Evolutionary conservation across 2,113 vertebrate species (phyloP).

Genomic region (Mirounga angustirostris): DNA sequence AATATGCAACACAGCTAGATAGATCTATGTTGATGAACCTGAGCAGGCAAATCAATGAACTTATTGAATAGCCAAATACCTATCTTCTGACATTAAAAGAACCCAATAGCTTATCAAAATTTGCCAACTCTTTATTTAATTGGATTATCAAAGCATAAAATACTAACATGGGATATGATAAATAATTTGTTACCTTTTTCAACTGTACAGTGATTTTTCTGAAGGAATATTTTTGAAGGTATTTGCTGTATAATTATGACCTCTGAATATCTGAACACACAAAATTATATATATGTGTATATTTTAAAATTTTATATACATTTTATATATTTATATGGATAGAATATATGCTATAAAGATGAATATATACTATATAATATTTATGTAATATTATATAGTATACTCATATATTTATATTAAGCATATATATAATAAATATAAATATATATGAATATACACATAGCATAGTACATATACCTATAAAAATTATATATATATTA

Average conservation of each 20-base stretch:
- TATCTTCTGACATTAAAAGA: neutral
- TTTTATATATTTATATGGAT: neutral
- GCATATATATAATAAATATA: neutral
- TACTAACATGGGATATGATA: neutral
- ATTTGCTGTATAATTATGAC: neutral
- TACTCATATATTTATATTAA: neutral
- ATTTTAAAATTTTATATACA: neutral
- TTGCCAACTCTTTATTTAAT: constrained; percentile 1
- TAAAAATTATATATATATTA: neutral
- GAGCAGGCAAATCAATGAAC: neutral
- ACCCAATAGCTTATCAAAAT: neutral
- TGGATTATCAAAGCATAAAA: neutral
- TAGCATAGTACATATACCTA: neutral
- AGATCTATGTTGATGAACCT: neutral
- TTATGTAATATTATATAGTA: neutral
- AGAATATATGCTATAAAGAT: neutral
- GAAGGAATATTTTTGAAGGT: neutral
- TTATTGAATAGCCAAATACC: neutral
- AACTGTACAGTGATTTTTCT: neutral
- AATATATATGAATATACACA: neutral
- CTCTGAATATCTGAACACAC: neutral
- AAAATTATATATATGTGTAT: neutral
- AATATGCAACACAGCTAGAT: neutral
- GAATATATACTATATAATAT: neutral
- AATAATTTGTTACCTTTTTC: neutral